Evolutionary conservation across 2,888 invertebrate genomes (phyloP).

Genomic region (Apodemia mormo): DNA sequence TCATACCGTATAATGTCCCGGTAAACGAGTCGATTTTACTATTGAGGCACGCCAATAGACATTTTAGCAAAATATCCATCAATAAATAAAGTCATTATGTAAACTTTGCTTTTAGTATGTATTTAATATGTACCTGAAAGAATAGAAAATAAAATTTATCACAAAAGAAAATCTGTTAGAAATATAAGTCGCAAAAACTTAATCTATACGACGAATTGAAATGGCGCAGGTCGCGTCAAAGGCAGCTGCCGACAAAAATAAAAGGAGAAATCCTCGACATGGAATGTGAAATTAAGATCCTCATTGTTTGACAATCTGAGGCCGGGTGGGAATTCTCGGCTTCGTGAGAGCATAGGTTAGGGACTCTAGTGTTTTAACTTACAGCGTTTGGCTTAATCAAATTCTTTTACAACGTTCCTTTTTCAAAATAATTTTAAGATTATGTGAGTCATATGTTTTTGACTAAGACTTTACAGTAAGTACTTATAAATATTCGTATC

Average conservation of each 20-base stretch:
- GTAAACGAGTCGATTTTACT: too few species aligned
- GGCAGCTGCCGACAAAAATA: conserved; percentile 39
- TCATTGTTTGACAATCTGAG: conserved; percentile 34
- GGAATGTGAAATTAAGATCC: conserved; percentile 42
- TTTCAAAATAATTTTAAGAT: too few species aligned
- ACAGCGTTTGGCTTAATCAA: conserved; percentile 3
- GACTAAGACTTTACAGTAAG: too few species aligned
- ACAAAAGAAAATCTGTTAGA: not conserved
- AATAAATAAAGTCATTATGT: too few species aligned
- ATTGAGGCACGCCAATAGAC: too few species aligned
- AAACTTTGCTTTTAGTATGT: too few species aligned
- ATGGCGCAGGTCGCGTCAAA: conserved; percentile 48
- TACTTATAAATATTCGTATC: too few species aligned
- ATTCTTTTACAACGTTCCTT: not conserved
- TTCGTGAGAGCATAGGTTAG: conserved; percentile 9
- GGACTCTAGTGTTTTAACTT: conserved; percentile 9
- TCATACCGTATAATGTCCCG: too few species aligned
- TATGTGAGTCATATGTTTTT: too few species aligned
- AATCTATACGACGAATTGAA: conserved; percentile 23
- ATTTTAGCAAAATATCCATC: too few species aligned
- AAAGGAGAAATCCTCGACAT: conserved; percentile 30
- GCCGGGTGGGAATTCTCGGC: conserved; percentile 29
- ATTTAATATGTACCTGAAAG: not conserved
- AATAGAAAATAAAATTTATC: not conserved
- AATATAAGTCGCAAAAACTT: conserved; percentile 8